Conservation (phyloP, 1,140 invertebrate species). For the Nasonia longicornis region DNA sequence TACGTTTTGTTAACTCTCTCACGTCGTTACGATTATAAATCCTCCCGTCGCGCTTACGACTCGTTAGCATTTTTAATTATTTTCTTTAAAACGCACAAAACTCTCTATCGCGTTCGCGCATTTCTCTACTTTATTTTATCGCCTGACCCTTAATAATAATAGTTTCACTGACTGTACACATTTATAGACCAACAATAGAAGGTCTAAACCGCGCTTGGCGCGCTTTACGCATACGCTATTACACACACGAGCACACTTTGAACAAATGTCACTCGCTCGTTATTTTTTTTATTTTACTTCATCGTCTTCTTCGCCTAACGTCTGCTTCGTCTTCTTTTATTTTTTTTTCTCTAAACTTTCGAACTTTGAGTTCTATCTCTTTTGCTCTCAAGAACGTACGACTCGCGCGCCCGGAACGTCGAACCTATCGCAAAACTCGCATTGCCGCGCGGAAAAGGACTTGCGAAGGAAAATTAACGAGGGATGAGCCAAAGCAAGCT, state of each 20-base stretch:
- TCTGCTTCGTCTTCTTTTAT: constrained; percentile 34
- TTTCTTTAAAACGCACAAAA: constrained; percentile 41
- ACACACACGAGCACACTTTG: constrained; percentile 45
- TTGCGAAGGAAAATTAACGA: constrained; percentile 6
- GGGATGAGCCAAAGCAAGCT: neutral
- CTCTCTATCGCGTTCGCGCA: constrained; percentile 28
- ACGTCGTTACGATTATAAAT: constrained; percentile 40
- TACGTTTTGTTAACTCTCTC: constrained; percentile 19
- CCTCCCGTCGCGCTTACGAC: constrained; percentile 33
- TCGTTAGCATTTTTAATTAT: constrained; percentile 31
- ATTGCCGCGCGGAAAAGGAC: constrained; percentile 38
- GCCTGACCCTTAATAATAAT: constrained; percentile 70
- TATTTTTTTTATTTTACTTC: constrained; percentile 38
- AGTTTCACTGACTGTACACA: constrained; percentile 71
- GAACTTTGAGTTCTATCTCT: constrained; percentile 40
- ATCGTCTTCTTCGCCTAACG: constrained; percentile 12
- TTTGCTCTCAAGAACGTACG: constrained; percentile 32
- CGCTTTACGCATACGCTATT: constrained; percentile 59
- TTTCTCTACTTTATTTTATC: constrained; percentile 53
- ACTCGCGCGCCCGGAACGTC: constrained; percentile 45
- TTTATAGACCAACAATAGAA: constrained; percentile 70
- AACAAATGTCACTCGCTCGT: constrained; percentile 44
- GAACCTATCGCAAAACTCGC: constrained; percentile 49
- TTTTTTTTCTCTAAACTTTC: constrained; percentile 39
- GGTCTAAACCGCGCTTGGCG: constrained; percentile 63